Percentiles rank a stretch among this genome's conserved stretches.
These are phyloP conservation scores for Corythaeola cristata DNA, from an alignment of 2,113 vertebrate genomes.

Conservation along the genomic window DNA sequence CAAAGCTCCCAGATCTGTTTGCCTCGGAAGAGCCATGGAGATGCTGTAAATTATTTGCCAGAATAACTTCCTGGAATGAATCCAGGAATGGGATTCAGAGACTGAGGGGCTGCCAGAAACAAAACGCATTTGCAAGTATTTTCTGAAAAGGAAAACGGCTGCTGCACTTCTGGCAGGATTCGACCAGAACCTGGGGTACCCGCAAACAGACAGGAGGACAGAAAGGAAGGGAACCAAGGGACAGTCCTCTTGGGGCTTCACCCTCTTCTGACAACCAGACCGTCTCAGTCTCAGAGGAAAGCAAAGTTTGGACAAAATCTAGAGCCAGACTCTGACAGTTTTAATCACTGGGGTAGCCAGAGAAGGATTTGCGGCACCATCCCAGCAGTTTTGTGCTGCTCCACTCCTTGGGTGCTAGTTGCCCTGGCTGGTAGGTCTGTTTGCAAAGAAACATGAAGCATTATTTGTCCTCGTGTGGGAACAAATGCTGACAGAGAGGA, in stretches of 20 bases:
- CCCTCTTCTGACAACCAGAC: background rate
- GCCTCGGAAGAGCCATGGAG: background rate
- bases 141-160: conserved; percentile 4
- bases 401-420: background rate
- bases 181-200: background rate
- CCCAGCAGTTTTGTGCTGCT: background rate
- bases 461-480: background rate
- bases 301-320: background rate
- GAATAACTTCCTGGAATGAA: conserved; percentile 21
- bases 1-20: background rate
- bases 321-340: background rate
- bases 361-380: background rate
- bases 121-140: conserved; percentile 17
- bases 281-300: background rate
- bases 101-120: conserved; percentile 2
- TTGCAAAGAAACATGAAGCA: background rate
- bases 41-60: conserved; percentile 26
- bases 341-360: background rate
- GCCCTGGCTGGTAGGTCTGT: background rate
- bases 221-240: background rate
- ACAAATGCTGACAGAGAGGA: background rate
- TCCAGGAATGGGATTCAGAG: background rate
- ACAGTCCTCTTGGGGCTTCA: background rate
- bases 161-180: background rate
- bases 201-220: background rate